A percentile compares a stretch with the other conserved stretches of the same genome.
Evolutionary conservation across 2,113 vertebrate species (phyloP).

Genomic region (Sphyrna mokarran): DNA sequence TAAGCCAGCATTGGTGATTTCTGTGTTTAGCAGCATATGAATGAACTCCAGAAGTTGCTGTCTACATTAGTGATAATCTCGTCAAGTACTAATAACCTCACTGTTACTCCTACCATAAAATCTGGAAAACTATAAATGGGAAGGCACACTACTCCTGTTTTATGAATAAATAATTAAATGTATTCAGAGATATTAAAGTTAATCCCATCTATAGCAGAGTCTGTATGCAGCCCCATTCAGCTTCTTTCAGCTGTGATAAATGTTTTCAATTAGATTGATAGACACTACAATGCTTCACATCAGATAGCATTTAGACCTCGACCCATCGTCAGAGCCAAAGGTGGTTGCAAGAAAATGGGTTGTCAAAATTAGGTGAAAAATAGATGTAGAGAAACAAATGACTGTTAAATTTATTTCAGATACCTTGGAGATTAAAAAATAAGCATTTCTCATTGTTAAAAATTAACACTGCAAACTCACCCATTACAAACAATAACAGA

Average conservation of each 20-base stretch:
- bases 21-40: not conserved
- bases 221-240: no score
- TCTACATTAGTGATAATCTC: not conserved
- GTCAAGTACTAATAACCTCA: not conserved
- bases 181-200: not conserved
- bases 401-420: not conserved
- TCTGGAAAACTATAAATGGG: not conserved
- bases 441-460: not conserved
- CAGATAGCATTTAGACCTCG: not conserved
- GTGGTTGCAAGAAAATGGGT: not conserved
- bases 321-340: not conserved
- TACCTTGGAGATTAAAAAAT: not conserved
- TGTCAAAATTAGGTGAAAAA: not conserved
- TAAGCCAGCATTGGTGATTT: not conserved
- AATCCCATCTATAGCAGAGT: not conserved
- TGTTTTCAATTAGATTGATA: not conserved
- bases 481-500: conserved; percentile 57
- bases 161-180: not conserved
- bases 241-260: not conserved
- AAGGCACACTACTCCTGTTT: not conserved
- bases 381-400: not conserved
- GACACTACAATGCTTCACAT: not conserved
- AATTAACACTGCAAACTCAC: conserved; percentile 43
- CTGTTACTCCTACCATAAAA: not conserved
- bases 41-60: not conserved